Percentiles rank a stretch among this genome's conserved stretches.
phyloP scores from a whole-genome alignment of 1,140 invertebrate species.

The Drosophila yakuba region DNA sequence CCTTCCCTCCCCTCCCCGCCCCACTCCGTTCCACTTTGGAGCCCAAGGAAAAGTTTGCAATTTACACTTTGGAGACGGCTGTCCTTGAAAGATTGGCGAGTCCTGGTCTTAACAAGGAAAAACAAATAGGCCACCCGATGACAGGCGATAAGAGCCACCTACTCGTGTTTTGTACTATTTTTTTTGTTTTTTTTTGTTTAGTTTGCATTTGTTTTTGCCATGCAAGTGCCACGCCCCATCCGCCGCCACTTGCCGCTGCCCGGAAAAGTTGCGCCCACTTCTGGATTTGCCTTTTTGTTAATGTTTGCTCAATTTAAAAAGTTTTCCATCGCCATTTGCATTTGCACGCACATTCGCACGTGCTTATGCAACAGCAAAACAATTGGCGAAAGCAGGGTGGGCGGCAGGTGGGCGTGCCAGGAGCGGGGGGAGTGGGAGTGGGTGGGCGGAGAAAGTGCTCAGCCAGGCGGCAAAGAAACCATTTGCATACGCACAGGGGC shows the following conservation, averaged over 20 bases:
- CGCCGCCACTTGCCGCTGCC: not conserved
- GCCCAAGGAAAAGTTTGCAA: slow-evolving; percentile 58
- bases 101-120: slow-evolving; percentile 57
- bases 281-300: slow-evolving; percentile 64
- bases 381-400: slow-evolving; percentile 4
- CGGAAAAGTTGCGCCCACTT: slow-evolving; percentile 25
- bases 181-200: slow-evolving; percentile 5
- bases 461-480: slow-evolving; percentile 69
- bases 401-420: slow-evolving; percentile 3
- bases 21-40: not conserved
- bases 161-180: slow-evolving; percentile 20
- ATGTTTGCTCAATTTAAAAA: slow-evolving; percentile 83
- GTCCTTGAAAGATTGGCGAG: slow-evolving; percentile 75
- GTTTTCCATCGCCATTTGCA: slow-evolving; percentile 81
- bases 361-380: slow-evolving; percentile 62
- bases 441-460: slow-evolving; percentile 20
- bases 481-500: slow-evolving; percentile 76
- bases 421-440: not conserved
- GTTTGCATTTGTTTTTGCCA: slow-evolving; percentile 1
- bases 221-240: slow-evolving; percentile 20
- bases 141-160: slow-evolving; percentile 66
- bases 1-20: not conserved
- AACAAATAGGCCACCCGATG: slow-evolving; percentile 72
- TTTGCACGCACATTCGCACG: slow-evolving; percentile 80
- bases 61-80: slow-evolving; percentile 71